Evolutionary conservation across 2,797 vertebrate species (phyloP), one percentile per base, ranked within the genome.

Genomic region (Iguana delicatissima): DNA sequence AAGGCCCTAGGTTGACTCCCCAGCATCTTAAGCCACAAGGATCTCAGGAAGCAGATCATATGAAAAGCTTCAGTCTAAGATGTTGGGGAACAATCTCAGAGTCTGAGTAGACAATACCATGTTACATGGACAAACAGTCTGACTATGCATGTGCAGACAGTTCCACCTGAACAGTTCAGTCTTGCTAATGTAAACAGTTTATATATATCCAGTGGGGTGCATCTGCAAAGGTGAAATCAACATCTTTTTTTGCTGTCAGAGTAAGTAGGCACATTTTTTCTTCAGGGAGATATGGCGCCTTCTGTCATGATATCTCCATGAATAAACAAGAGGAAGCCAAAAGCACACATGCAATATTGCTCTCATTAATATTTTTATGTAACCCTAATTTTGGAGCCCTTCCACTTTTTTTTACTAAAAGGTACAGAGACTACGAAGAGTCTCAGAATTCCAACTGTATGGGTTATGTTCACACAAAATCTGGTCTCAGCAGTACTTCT

Each of bases 401-500:
- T 5, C n/a, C n/a, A 35, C 32, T 72, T 86, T 80, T 38, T 80
- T 91, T 80, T 12, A 85, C 59, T 81, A 84, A 14, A 80, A 83
- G 26, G 26, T 91, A 90, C 9, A 83, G 3, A 52, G 52, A 59
- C 24, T 38, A 35, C 22, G 24, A 82, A 57, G 5, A 32, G 72
- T 86, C 42, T 86, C 26, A 77, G 18, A 35, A 77, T 62, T 77
- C 7, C 91, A 95, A 89, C 89, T 52, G 72, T 95, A 69, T 89
- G 8, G 67, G 77, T 89, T 59, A 76, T 35, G 52, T 76, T 94
- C 72, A 69, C 79, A 90, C 38, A 89, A 91, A 92, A 80, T 85
- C 73, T 89, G 5, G 92, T 93, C 90, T 93, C 69, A 84, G 55
- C 77, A 92, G 87, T 80, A 92, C 80, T 79, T 89, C 77, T 87